These are phyloP conservation scores for Drosophila nikananu DNA, from an alignment of 1,140 invertebrate species.

Conservation along the genomic window DNA sequence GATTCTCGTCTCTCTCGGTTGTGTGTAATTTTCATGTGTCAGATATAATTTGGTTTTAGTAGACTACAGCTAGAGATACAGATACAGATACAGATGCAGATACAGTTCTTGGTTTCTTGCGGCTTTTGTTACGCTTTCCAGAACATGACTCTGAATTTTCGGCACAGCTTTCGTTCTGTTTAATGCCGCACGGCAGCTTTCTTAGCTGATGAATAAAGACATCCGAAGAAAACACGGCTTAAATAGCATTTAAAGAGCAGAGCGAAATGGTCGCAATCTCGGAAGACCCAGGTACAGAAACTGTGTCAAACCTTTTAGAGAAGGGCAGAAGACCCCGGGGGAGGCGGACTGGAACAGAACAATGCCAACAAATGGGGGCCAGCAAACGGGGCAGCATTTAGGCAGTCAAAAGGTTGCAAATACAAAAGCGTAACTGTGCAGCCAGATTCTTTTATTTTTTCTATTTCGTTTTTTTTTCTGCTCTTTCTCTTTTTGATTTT, in stretches of 20 bases:
- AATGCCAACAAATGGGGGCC: constrained; percentile 73
- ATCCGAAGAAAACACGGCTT: constrained; percentile 56
- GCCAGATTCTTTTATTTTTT: constrained; percentile 43
- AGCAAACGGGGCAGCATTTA: constrained; percentile 74
- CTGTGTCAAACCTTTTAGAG: constrained; percentile 78
- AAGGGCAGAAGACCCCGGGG: constrained; percentile 64
- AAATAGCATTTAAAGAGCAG: constrained; percentile 78
- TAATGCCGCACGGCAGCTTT: constrained; percentile 65
- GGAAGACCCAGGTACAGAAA: constrained; percentile 58
- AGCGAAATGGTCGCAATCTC: constrained; percentile 69
- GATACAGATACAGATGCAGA: constrained; percentile 29
- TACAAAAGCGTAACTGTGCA: constrained; percentile 79
- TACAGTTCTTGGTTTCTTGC: constrained; percentile 58
- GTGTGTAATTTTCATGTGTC: constrained; percentile 60
- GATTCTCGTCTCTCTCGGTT: constrained; percentile 4
- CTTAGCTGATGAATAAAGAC: constrained; percentile 58
- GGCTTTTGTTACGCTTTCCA: constrained; percentile 80
- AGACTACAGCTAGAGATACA: constrained; percentile 21
- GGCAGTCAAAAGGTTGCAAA: constrained; percentile 55
- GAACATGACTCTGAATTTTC: constrained; percentile 76
- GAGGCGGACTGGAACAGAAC: constrained; percentile 59
- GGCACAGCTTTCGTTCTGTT: constrained; percentile 72
- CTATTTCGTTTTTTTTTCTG: not conserved
- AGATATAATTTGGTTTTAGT: constrained; percentile 56
- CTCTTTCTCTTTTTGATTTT: constrained; percentile 4